These are phyloP conservation scores for Timema podura DNA, from an alignment of 2,888 invertebrate species.

Conservation along the genomic window DNA sequence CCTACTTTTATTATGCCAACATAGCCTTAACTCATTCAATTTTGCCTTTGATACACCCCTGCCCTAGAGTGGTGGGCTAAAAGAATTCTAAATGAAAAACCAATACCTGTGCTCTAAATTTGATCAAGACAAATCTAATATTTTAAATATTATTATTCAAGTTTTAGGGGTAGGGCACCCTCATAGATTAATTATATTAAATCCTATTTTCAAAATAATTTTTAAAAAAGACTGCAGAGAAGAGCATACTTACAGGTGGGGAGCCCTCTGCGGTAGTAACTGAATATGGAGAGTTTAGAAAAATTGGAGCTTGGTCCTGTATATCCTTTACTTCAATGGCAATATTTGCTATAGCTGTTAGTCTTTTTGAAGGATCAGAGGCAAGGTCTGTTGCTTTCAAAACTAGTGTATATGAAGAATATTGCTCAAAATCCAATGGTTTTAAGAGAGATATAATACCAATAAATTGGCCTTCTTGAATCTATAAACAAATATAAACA, in stretches of 20 bases:
- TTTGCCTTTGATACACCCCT: no score
- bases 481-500: conserved; percentile 42
- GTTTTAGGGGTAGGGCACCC: no score
- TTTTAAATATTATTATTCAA: no score
- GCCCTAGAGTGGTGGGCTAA: no score
- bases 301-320: conserved; percentile 79
- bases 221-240: background rate
- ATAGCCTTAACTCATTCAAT: no score
- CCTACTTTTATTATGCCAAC: no score
- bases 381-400: conserved; percentile 64
- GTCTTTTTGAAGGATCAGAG: conserved; percentile 50
- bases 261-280: conserved; percentile 73
- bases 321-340: conserved; percentile 72
- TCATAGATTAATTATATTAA: background rate
- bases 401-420: conserved; percentile 66
- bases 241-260: conserved; percentile 48
- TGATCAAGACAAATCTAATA: no score
- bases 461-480: conserved; percentile 64
- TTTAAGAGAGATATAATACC: conserved; percentile 63
- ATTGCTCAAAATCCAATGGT: conserved; percentile 71
- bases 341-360: conserved; percentile 66
- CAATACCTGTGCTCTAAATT: no score
- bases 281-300: conserved; percentile 75
- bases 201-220: conserved; percentile 8
- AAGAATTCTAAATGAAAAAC: no score